Evolutionary conservation across 2,888 invertebrate genomes (phyloP), one percentile per base, ranked within the genome.

Genomic region (Mellilla xanthometata): DNA sequence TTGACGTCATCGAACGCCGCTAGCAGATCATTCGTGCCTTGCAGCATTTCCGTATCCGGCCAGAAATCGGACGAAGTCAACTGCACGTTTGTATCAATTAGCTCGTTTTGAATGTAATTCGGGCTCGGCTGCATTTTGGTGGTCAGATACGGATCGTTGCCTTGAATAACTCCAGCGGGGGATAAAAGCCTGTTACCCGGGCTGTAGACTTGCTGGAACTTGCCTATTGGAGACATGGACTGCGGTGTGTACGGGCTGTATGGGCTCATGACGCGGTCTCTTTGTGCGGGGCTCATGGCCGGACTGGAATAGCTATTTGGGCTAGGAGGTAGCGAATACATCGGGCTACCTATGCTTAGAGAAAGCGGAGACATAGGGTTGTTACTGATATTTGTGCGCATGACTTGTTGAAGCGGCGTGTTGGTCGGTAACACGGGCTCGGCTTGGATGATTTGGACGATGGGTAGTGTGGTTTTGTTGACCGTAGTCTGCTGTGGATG

Each of bases 71-170:
- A 60, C 0, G 83, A 61, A 1, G 67, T 49, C 28, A 84, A 49
- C 1, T 76, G 60, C 39, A 77, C 68, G 52, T 59, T 78, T 2
- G 76, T 53, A 23, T 83, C 84, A 22, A 86, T 55, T 22, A 82
- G 57, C n/a, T 83, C 82, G 6, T 65, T 59, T 26, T 79, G 78
- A 3, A 77, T 64, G 51, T 75, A 79, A 2, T 63, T 66, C 1
- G 88, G 88, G 51, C 88, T 88, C 1, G 76, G 57, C 50, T 84
- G 86, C 84, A 86, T 85, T 55, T 84, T 87, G 39, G 73, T 82
- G 2, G 73, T 72, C 30, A 89, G 54, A 54, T 86, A 89, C 0
- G 89, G 88, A 45, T 89, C 89, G 53, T 75, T 74, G 4, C 79
- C 76, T 31, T 85, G 76, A 22, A 87, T 61, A 5, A 76, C 61